Evolutionary conservation across 2,113 vertebrate species (phyloP).

Genomic region (Vulpes ferrilata): DNA sequence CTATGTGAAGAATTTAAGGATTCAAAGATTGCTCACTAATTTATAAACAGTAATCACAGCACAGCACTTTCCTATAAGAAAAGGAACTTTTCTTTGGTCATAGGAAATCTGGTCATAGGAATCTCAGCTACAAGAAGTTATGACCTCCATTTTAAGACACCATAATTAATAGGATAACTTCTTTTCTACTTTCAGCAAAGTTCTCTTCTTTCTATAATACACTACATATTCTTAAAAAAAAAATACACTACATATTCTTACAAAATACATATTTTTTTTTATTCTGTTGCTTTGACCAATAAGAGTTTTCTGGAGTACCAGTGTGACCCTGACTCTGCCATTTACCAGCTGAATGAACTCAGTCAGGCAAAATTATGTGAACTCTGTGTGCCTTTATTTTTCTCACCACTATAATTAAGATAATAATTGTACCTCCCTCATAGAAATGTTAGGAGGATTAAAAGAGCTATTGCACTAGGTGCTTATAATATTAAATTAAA

Average conservation of each 20-base stretch:
- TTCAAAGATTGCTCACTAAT: not conserved
- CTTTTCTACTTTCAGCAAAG: not conserved
- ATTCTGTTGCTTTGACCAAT: not conserved
- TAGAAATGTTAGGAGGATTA: not conserved
- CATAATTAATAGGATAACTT: not conserved
- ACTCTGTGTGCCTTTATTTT: not conserved
- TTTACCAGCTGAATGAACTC: not conserved
- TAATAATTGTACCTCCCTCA: not conserved
- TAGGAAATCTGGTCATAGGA: too few relatives aligned
- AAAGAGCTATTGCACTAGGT: not conserved
- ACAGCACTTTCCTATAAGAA: not conserved
- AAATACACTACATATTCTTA: not conserved
- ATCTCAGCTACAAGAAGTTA: not conserved
- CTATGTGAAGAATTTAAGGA: not conserved
- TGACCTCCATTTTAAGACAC: not conserved
- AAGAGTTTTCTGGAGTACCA: not conserved
- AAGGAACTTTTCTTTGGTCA: too few relatives aligned
- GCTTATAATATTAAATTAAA: not conserved
- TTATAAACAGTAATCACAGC: not conserved
- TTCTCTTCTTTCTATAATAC: not conserved
- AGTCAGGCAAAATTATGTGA: not conserved
- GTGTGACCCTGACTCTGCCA: not conserved
- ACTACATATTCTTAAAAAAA: not conserved
- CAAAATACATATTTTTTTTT: not conserved
- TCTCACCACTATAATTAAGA: not conserved